Percentiles rank a stretch among this genome's conserved stretches.
phyloP scores from a whole-genome alignment of 1,140 invertebrate species.

The Musca domestica region DNA sequence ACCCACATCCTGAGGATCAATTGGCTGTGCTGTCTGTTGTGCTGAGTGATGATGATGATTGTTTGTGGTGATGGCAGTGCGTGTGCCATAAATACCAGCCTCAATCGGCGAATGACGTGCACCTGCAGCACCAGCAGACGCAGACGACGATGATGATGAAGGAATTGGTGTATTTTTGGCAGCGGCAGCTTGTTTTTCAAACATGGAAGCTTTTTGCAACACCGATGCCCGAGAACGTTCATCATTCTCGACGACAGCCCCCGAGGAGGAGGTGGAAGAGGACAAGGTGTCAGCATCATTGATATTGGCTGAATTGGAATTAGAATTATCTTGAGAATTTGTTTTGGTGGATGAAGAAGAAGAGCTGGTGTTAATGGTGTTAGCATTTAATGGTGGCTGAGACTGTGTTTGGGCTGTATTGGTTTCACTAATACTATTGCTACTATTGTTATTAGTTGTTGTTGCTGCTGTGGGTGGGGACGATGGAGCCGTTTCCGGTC shows the following conservation, averaged over 20 bases:
- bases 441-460: neutral
- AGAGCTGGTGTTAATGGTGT: conserved; percentile 2
- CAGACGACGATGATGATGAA: neutral
- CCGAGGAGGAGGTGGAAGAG: neutral
- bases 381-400: conserved; percentile 5
- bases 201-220: conserved; percentile 52
- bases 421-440: neutral
- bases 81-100: conserved; percentile 25
- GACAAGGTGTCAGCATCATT: conserved; percentile 1
- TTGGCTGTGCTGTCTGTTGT: conserved; percentile 18
- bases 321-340: conserved; percentile 22
- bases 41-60: conserved; percentile 21
- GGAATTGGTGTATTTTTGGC: conserved; percentile 24
- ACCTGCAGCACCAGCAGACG: no score
- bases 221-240: conserved; percentile 50
- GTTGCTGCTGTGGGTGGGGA: neutral
- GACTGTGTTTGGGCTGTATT: neutral
- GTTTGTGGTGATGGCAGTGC: neutral
- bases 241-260: conserved; percentile 35
- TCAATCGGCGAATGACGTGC: conserved; percentile 9
- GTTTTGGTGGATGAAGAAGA: neutral
- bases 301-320: neutral
- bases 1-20: conserved; percentile 48
- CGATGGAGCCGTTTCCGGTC: neutral
- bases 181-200: conserved; percentile 49